Percentiles rank a stretch among this genome's conserved stretches.
These are phyloP conservation scores for Oncorhynchus gorbuscha DNA, from an alignment of 2,113 vertebrate genomes.

Conservation along the genomic window DNA sequence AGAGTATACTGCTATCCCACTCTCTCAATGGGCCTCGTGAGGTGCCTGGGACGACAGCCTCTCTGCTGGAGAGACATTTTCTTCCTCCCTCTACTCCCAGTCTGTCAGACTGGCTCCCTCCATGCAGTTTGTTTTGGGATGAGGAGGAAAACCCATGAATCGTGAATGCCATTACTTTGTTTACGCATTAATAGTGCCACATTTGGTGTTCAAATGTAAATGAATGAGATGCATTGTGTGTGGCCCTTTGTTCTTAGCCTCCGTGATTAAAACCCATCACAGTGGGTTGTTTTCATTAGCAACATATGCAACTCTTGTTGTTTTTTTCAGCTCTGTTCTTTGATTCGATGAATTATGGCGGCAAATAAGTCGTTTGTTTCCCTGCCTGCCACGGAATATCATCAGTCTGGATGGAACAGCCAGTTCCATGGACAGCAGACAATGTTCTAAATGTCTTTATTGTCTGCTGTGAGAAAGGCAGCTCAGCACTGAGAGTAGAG, in stretches of 20 bases:
- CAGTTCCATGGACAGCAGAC: background rate
- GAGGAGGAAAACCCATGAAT: constrained; percentile 12
- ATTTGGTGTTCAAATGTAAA: background rate
- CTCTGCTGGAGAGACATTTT: background rate
- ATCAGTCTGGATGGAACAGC: background rate
- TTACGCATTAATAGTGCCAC: constrained; percentile 9
- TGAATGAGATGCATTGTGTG: constrained; percentile 1
- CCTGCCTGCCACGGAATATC: background rate
- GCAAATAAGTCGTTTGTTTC: background rate
- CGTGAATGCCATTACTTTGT: constrained; percentile 38
- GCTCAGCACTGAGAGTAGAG: background rate
- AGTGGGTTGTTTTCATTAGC: background rate
- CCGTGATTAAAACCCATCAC: background rate
- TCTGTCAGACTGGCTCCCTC: constrained; percentile 11
- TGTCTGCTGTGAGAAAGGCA: background rate
- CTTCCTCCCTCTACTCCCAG: constrained; percentile 11
- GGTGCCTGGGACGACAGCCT: background rate
- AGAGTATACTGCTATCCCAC: constrained; percentile 8
- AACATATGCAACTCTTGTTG: background rate
- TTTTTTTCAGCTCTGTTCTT: background rate
- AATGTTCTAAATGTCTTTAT: background rate
- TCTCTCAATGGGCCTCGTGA: background rate
- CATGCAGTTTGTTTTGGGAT: constrained; percentile 14
- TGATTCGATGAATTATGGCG: background rate
- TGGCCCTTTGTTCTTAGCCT: constrained; percentile 2